Conservation (phyloP, 2,797 vertebrate genomes). For the Philypnodon macrostomus region DNA sequence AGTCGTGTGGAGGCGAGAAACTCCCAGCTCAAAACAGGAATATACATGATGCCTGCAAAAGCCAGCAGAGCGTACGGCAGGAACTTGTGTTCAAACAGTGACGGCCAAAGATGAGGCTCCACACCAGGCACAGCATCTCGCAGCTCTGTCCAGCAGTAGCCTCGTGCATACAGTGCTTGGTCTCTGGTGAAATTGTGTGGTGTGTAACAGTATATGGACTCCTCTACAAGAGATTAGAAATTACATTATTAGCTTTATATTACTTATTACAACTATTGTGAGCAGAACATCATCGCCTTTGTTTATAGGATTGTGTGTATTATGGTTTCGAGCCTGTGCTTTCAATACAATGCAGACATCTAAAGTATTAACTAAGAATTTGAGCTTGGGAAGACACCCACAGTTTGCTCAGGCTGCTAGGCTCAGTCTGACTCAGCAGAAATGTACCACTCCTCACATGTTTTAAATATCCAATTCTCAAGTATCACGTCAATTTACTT, state of each 20-base stretch:
- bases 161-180: constrained; percentile 97
- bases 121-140: constrained; percentile 89
- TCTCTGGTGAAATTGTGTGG: constrained; percentile 99
- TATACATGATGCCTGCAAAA: constrained; percentile 98
- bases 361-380: too few species aligned
- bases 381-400: too few species aligned
- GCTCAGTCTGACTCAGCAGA: constrained; percentile 77
- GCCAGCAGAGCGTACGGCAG: constrained; percentile 96
- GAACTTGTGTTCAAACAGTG: constrained; percentile 97
- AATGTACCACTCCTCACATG: constrained; percentile 34
- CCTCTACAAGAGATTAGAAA: constrained; percentile 80
- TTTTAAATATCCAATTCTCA: constrained; percentile 1
- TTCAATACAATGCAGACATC: too few species aligned
- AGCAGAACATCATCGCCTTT: too few species aligned
- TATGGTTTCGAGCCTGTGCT: too few species aligned
- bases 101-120: constrained; percentile 88
- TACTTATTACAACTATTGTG: too few species aligned
- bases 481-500: background rate
- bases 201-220: constrained; percentile 99
- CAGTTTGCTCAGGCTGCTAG: constrained; percentile 59
- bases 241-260: too few species aligned
- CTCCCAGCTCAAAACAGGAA: constrained; percentile 95
- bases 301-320: too few species aligned
- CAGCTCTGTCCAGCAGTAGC: constrained; percentile 99
- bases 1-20: constrained; percentile 96